phyloP scores from a whole-genome alignment of 2,113 vertebrate species.

The Eulemur macaco region DNA sequence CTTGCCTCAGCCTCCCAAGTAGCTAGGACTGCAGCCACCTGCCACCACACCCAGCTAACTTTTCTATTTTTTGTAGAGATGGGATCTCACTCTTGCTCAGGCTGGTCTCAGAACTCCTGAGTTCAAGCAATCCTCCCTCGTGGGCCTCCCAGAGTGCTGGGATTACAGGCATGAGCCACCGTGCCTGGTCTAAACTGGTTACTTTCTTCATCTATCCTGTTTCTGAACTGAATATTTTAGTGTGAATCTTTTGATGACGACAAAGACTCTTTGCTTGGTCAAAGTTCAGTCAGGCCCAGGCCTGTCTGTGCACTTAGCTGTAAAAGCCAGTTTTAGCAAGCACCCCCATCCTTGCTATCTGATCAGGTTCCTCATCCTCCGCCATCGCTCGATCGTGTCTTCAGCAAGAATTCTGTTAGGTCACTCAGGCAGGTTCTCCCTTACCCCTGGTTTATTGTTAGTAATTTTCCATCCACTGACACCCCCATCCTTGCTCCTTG shows the following conservation, averaged over 20 bases:
- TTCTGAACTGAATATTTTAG: not conserved
- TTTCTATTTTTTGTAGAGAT: too few relatives aligned
- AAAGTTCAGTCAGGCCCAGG: not conserved
- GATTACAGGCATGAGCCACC: too few relatives aligned
- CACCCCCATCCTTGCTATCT: not conserved
- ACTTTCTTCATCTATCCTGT: not conserved
- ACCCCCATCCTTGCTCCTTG: not conserved
- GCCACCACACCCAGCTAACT: too few relatives aligned
- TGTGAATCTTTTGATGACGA: not conserved
- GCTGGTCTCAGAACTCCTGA: too few relatives aligned
- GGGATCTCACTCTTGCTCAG: too few relatives aligned
- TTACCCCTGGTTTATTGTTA: not conserved
- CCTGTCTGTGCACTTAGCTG: not conserved
- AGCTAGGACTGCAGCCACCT: too few relatives aligned
- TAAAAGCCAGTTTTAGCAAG: not conserved
- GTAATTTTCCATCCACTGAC: not conserved
- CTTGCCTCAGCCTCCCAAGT: too few relatives aligned
- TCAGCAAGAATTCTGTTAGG: not conserved
- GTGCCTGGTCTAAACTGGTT: too few relatives aligned
- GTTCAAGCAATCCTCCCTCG: too few relatives aligned
- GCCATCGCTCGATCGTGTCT: not conserved
- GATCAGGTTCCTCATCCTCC: not conserved
- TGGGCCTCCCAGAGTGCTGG: too few relatives aligned
- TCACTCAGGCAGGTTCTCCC: not conserved
- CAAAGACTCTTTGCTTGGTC: not conserved